These are phyloP conservation scores for Schizopygopsis pylzovi DNA, from an alignment of 2,797 vertebrate species.

Conservation along the genomic window DNA sequence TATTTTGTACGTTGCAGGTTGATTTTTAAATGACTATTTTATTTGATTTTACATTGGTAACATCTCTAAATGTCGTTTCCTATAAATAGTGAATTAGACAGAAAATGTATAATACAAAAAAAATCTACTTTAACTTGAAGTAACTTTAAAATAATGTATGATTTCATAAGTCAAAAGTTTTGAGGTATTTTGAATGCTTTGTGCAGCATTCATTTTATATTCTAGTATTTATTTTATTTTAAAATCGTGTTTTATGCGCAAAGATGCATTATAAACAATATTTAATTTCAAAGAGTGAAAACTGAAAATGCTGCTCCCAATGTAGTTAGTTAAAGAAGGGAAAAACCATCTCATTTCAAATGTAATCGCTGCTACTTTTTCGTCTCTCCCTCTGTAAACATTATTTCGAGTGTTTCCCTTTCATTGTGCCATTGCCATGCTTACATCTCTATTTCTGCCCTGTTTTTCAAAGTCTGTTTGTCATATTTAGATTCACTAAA, in stretches of 20 bases:
- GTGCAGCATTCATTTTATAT: background rate
- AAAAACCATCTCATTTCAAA: background rate
- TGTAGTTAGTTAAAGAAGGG: background rate
- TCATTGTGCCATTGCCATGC: background rate
- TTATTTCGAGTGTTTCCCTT: background rate
- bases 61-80: background rate
- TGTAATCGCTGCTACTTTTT: background rate
- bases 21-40: background rate
- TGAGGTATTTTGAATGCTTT: background rate
- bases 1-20: background rate
- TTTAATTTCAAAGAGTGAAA: background rate
- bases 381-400: background rate
- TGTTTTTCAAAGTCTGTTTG: background rate
- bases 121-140: background rate
- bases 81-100: background rate
- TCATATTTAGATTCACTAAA: background rate
- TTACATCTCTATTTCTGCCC: background rate
- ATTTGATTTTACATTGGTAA: background rate
- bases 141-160: background rate
- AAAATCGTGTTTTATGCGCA: background rate
- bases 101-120: background rate
- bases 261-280: background rate
- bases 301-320: background rate
- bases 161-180: background rate
- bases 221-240: background rate